These are phyloP conservation scores for Macrostomum cliftonense DNA, from an alignment of 2,888 invertebrate genomes.

Conservation along the genomic window DNA sequence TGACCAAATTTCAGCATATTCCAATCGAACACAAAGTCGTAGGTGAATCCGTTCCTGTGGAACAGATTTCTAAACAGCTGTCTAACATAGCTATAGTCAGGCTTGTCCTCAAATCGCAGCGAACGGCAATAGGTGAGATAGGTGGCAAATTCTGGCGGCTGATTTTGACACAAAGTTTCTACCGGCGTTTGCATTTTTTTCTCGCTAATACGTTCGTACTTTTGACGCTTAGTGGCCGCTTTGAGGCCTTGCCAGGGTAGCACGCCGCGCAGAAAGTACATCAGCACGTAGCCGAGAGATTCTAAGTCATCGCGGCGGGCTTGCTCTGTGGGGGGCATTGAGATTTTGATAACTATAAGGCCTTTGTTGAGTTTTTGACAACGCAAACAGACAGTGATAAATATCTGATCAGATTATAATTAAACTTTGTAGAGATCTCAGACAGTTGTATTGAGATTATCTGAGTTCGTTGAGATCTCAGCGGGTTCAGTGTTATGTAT, in stretches of 20 bases:
- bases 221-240: constrained; percentile 94
- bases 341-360: too few species aligned
- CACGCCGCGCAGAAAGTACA: constrained; percentile 97
- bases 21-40: constrained; percentile 96
- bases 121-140: constrained; percentile 84
- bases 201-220: constrained; percentile 96
- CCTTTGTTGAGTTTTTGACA: too few species aligned
- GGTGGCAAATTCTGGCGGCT: constrained; percentile 63
- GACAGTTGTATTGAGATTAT: too few species aligned
- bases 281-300: constrained; percentile 92
- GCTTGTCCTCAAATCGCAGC: constrained; percentile 78
- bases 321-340: too few species aligned
- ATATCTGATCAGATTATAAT: too few species aligned
- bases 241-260: constrained; percentile 98
- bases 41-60: constrained; percentile 77
- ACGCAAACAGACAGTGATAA: too few species aligned
- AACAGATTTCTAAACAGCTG: constrained; percentile 79
- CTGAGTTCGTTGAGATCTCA: too few species aligned
- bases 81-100: constrained; percentile 68
- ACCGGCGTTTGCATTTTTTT: constrained; percentile 96
- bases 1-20: constrained; percentile 72
- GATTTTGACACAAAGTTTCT: constrained; percentile 53
- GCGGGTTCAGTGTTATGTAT: too few species aligned
- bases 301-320: constrained; percentile 91
- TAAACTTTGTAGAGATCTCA: too few species aligned